Base-by-base conservation (phyloP, 2,113 vertebrate genomes). In the Rousettus leschenaultii region DNA sequence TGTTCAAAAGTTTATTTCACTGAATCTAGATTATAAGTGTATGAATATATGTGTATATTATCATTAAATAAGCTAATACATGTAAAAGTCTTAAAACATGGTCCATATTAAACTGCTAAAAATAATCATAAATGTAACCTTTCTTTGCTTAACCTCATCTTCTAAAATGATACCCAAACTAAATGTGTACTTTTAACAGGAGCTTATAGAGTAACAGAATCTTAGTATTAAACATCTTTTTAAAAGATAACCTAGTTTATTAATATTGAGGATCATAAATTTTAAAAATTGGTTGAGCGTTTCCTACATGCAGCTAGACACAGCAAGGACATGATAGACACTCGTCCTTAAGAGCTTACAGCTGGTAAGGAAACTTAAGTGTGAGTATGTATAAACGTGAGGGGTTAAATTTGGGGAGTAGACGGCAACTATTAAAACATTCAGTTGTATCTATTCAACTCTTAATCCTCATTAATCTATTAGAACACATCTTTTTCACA, bases 1-100 rank as follows among this genome's bases (percentile, higher is more conserved):
- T 87, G 68, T 80, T 92, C 15, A 74, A 96, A 61, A 26, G 26
- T 53, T 92, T 86, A 79, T 95, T 97, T 68, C 82, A 61, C 53
- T 92, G 75, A 68, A 63, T 48, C 26, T 82, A 82, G 59, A 63
- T 43, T 89, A 55, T 19, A 61, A 89, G 48, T 65, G 38, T 18
- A 75, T 48, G 40, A 74, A 45, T 68, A 43, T 51, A 15, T 63
- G 4, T 82, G 7, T 73, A 35, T 61, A 15, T 74, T 74, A 30
- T 78, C 7, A 89, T 77, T 77, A 86, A 77, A 55, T 80, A 7
- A 94, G 10, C 43, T 78, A 74, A 68, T 88, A n/a, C n/a, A 94
- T 12, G 4, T 86, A 94, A 70, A 90, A 88, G 7, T 71, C 55
- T 65, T 24, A 91, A 83, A 91, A 88, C 57, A 68, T 53, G 63